Evolutionary conservation across 2,113 vertebrate genomes (phyloP).

Genomic region (Burhinus bistriatus): DNA sequence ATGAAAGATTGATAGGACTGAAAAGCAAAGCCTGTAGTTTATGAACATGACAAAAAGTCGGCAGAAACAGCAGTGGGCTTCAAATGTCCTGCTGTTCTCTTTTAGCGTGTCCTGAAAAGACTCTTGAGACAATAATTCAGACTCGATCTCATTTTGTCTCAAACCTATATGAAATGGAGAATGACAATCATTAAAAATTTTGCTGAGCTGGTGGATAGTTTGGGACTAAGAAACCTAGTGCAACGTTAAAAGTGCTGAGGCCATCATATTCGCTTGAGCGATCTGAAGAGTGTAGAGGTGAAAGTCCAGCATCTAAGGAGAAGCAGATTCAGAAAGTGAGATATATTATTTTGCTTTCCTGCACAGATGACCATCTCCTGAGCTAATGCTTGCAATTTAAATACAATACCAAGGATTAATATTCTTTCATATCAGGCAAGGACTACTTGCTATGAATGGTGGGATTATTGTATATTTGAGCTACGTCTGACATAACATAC

Average conservation of each 20-base stretch:
- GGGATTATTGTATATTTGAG: not conserved
- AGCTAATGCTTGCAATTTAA: not conserved
- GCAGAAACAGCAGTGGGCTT: not conserved
- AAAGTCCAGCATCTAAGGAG: not conserved
- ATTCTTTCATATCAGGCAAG: not conserved
- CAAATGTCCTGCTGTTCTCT: not conserved
- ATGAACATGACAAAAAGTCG: not conserved
- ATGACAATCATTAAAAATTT: not conserved
- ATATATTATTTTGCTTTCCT: not conserved
- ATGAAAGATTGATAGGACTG: not conserved
- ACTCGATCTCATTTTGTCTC: not conserved
- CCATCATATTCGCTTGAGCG: not conserved
- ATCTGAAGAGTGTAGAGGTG: not conserved
- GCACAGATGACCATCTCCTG: not conserved
- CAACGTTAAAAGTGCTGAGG: not conserved
- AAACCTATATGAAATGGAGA: not conserved
- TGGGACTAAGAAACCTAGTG: not conserved
- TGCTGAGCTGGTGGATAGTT: not conserved
- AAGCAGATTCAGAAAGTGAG: rapidly evolving
- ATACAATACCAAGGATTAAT: not conserved
- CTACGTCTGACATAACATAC: not conserved
- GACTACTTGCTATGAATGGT: not conserved
- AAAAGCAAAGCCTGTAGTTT: not conserved
- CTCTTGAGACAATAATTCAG: not conserved
- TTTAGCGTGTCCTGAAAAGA: not conserved